Conservation (phyloP, 2,113 vertebrate species). For the Colossoma macropomum region DNA sequence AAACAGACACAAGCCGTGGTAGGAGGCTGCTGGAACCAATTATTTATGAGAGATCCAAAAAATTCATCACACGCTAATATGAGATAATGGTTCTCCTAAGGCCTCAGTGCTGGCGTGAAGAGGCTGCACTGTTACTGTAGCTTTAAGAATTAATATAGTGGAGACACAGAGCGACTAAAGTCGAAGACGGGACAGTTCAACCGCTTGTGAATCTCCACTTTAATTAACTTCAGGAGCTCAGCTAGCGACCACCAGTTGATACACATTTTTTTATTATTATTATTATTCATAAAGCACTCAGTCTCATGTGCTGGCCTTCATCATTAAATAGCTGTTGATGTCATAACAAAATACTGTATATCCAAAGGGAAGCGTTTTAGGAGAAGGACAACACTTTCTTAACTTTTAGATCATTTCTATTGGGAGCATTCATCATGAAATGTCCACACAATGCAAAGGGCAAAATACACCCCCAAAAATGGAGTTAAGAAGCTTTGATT, state of each 20-base stretch:
- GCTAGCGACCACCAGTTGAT: not conserved
- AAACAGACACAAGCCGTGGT: conserved; percentile 73
- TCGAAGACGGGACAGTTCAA: not conserved
- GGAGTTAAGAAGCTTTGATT: too few species aligned
- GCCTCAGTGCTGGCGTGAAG: conserved; percentile 41
- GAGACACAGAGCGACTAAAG: not conserved
- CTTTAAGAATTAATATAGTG: conserved; percentile 37
- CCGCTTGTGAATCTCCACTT: conserved; percentile 8
- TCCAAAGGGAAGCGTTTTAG: too few species aligned
- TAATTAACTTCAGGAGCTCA: not conserved
- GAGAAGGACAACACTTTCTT: too few species aligned
- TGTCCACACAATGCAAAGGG: too few species aligned
- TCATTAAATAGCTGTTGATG: not conserved
- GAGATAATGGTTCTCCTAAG: conserved; percentile 57
- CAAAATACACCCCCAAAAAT: too few species aligned
- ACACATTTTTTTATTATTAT: too few species aligned
- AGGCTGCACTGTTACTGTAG: conserved; percentile 20
- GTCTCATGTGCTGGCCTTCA: not conserved
- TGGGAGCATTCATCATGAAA: too few species aligned
- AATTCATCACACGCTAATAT: conserved; percentile 73
- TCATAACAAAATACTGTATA: too few species aligned
- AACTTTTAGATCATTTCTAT: too few species aligned
- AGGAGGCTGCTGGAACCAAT: conserved; percentile 70
- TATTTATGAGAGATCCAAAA: conserved; percentile 68
- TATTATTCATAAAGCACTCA: not conserved